Evolutionary conservation across 1,140 invertebrate genomes (phyloP).

Genomic region (Drosophila auraria): DNA sequence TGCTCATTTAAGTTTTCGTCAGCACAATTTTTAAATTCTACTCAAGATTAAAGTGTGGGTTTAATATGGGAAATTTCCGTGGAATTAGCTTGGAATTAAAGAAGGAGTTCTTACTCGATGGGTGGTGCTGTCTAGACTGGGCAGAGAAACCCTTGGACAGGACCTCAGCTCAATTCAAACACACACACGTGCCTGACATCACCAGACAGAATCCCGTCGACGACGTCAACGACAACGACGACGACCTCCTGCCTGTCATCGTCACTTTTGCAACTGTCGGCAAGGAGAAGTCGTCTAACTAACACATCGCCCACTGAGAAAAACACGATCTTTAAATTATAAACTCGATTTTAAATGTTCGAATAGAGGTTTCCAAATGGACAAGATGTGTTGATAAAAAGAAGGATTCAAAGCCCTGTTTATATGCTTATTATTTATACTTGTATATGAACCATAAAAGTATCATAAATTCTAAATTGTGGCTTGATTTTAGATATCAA

Average conservation of each 20-base stretch:
- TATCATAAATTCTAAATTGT: neutral
- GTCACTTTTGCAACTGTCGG: slow-evolving; percentile 63
- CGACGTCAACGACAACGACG: slow-evolving; percentile 17
- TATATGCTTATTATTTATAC: neutral
- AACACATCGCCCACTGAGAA: slow-evolving; percentile 37
- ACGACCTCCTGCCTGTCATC: slow-evolving; percentile 27
- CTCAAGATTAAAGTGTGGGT: slow-evolving; percentile 13
- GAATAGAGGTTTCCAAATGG: neutral
- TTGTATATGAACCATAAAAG: neutral
- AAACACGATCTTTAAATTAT: slow-evolving; percentile 3
- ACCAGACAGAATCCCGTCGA: slow-evolving; percentile 50
- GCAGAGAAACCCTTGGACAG: slow-evolving; percentile 41
- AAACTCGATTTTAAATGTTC: neutral
- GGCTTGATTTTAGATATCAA: neutral
- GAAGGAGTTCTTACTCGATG: neutral
- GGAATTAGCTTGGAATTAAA: neutral
- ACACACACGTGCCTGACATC: slow-evolving; percentile 62
- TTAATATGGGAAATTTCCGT: no score
- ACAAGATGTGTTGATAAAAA: neutral
- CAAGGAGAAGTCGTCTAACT: slow-evolving; percentile 46
- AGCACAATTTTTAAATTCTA: slow-evolving; percentile 21
- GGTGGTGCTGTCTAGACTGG: slow-evolving; percentile 48
- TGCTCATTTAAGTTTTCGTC: slow-evolving; percentile 44
- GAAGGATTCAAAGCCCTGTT: no score
- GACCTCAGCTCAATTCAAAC: slow-evolving; percentile 3